These are phyloP conservation scores for Trachymyrmex cornetzi DNA, from an alignment of 1,140 invertebrate genomes.

Conservation along the genomic window DNA sequence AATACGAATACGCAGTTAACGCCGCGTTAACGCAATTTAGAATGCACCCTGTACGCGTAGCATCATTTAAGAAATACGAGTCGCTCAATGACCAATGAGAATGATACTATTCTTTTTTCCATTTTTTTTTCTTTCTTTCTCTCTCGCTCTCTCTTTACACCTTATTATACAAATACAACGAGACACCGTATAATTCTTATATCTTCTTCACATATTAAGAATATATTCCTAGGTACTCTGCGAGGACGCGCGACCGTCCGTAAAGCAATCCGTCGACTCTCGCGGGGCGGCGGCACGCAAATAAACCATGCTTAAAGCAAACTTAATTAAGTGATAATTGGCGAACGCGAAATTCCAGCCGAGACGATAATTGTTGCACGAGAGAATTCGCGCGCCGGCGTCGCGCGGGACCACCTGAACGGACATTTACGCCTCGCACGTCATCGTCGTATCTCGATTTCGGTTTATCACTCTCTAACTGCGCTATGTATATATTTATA, in stretches of 20 bases:
- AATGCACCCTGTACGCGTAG: constrained; percentile 77
- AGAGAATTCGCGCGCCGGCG: neutral
- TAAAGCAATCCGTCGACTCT: constrained; percentile 74
- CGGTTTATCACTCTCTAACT: constrained; percentile 65
- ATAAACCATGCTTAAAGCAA: neutral
- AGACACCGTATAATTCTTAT: constrained; percentile 80
- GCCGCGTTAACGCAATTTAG: constrained; percentile 74
- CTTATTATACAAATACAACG: constrained; percentile 84
- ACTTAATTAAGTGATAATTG: constrained; percentile 32
- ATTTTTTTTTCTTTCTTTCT: neutral
- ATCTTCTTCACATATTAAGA: constrained; percentile 82
- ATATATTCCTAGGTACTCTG: constrained; percentile 81
- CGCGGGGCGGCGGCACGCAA: constrained; percentile 38
- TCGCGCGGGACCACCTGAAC: constrained; percentile 12
- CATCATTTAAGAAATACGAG: constrained; percentile 76
- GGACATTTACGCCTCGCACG: constrained; percentile 65
- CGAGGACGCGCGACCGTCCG: constrained; percentile 77
- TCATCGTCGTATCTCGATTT: constrained; percentile 52
- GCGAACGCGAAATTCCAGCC: constrained; percentile 15
- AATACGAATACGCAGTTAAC: constrained; percentile 35
- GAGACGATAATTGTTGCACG: neutral
- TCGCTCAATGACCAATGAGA: constrained; percentile 78
- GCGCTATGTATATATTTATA: constrained; percentile 52
- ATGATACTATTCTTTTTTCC: constrained; percentile 75
- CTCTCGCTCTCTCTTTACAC: constrained; percentile 64